Conservation (phyloP, 2,797 vertebrate species). For the Halcyon badia region DNA sequence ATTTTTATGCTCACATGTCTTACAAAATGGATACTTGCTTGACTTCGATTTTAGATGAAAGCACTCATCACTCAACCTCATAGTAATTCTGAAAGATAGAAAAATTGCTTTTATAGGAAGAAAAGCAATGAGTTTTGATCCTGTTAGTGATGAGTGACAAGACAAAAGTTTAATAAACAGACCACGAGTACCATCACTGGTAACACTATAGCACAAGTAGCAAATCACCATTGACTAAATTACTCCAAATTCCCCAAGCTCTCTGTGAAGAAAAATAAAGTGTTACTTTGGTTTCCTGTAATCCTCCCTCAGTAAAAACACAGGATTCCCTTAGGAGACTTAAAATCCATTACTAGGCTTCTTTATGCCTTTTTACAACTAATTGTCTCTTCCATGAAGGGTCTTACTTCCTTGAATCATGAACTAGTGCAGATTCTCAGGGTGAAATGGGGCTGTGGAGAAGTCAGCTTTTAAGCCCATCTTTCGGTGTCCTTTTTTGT, state of each 20-base stretch:
- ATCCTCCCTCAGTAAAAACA: slow-evolving; percentile 79
- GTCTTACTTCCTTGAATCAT: neutral
- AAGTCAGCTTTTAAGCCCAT: neutral
- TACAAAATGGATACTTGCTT: slow-evolving; percentile 46
- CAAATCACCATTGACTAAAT: slow-evolving; percentile 68
- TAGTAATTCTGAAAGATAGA: slow-evolving; percentile 48
- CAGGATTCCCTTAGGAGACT: slow-evolving; percentile 75
- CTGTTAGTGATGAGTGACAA: slow-evolving; percentile 34
- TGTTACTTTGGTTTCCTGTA: slow-evolving; percentile 82
- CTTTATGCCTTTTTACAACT: slow-evolving; percentile 32
- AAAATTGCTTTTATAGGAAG: slow-evolving; percentile 52
- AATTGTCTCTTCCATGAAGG: slow-evolving; percentile 29
- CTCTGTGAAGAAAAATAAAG: slow-evolving; percentile 82
- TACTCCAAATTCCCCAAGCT: slow-evolving; percentile 58
- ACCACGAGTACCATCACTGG: neutral
- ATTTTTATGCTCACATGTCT: slow-evolving; percentile 59
- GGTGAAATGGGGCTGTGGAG: neutral
- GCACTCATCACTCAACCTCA: neutral
- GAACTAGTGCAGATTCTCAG: neutral
- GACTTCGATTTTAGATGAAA: slow-evolving; percentile 65
- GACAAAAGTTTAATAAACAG: slow-evolving; percentile 36
- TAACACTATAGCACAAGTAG: slow-evolving; percentile 76
- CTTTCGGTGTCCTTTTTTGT: neutral
- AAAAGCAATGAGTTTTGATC: slow-evolving; percentile 52
- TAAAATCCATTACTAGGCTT: slow-evolving; percentile 70